Evolutionary conservation across 2,797 vertebrate genomes (phyloP).

Genomic region (Phoxinus dragarum): DNA sequence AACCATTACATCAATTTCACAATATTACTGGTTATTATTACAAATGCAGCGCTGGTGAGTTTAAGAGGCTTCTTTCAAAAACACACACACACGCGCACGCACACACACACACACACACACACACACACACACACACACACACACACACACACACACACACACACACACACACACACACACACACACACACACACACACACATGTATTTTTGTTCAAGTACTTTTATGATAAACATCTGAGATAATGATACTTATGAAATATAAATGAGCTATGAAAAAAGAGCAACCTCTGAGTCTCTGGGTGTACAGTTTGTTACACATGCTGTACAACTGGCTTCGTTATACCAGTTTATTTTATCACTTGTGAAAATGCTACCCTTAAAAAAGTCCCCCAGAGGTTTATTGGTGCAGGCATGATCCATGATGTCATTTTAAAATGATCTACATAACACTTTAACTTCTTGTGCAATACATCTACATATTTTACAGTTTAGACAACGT

Average conservation of each 20-base stretch:
- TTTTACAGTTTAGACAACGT: neutral
- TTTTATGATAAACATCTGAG: neutral
- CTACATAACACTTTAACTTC: neutral
- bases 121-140: too few relatives aligned
- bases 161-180: too few relatives aligned
- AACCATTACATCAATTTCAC: neutral
- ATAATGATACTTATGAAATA: neutral
- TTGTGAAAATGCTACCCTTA: neutral
- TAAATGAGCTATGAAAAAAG: neutral
- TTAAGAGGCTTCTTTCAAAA: too few relatives aligned
- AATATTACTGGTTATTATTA: neutral
- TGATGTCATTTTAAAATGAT: neutral
- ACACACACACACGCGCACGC: too few relatives aligned
- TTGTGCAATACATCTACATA: neutral
- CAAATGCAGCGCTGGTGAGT: too few relatives aligned
- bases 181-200: too few relatives aligned
- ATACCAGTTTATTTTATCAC: neutral
- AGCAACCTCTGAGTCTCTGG: neutral
- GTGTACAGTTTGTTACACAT: neutral
- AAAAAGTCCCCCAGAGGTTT: neutral
- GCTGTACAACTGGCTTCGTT: neutral
- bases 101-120: too few relatives aligned
- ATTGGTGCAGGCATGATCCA: neutral
- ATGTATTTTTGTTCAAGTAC: neutral
- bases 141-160: too few relatives aligned